phyloP scores from a whole-genome alignment of 2,113 vertebrate genomes.

The Triplophysa dalaica region DNA sequence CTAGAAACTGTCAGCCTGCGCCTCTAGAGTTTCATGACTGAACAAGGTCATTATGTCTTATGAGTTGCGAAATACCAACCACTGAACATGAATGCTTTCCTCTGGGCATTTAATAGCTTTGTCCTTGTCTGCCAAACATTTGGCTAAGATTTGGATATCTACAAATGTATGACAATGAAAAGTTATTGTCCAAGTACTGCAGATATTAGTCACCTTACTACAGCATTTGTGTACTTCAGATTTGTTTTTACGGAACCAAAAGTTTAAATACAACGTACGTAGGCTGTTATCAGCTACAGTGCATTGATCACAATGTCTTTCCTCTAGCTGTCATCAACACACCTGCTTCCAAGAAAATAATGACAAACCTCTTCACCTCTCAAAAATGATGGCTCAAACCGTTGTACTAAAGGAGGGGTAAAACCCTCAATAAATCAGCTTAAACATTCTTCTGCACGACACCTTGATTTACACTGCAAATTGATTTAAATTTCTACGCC shows the following conservation, averaged over 20 bases:
- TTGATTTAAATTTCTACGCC: constrained; percentile 42
- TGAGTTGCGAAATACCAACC: too few species aligned
- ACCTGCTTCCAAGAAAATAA: constrained; percentile 42
- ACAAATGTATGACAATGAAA: too few species aligned
- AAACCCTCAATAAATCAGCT: constrained; percentile 61
- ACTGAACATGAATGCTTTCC: too few species aligned
- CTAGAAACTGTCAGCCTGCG: too few species aligned
- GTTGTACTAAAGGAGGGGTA: constrained; percentile 55
- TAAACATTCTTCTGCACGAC: constrained; percentile 57
- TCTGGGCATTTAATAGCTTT: too few species aligned
- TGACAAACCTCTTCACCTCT: constrained; percentile 22
- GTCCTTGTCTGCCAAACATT: too few species aligned
- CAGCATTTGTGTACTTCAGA: neutral
- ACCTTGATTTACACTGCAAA: neutral
- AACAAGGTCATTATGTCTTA: too few species aligned
- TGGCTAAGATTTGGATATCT: too few species aligned
- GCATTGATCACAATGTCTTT: constrained; percentile 1
- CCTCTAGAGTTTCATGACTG: too few species aligned
- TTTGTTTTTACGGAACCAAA: neutral
- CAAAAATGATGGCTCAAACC: constrained; percentile 60
- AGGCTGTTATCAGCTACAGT: constrained; percentile 30
- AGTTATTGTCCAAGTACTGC: neutral
- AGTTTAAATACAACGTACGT: constrained; percentile 23
- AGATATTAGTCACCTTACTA: neutral
- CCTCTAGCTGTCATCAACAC: constrained; percentile 26